Conservation (phyloP, 2,113 vertebrate species). For the Tachysurus fulvidraco region DNA sequence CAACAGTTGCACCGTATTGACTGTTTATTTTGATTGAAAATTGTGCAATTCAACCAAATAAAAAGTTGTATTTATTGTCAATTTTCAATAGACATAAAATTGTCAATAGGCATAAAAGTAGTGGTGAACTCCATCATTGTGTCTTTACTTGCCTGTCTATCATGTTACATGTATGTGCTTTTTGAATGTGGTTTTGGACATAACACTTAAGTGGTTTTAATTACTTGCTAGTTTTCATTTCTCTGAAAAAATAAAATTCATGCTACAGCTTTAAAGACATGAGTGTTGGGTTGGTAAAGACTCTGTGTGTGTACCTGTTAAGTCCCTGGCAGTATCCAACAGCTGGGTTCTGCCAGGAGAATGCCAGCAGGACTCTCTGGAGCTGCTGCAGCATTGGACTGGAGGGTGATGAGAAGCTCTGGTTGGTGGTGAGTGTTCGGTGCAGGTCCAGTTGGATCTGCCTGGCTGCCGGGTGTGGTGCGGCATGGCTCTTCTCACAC, state of each 20-base stretch:
- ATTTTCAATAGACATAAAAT: too few relatives aligned
- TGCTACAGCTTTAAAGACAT: neutral
- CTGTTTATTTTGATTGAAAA: too few relatives aligned
- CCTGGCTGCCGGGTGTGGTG: slow-evolving; percentile 78
- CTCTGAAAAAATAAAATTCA: neutral
- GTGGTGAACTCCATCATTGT: neutral
- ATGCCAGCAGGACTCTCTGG: slow-evolving; percentile 84
- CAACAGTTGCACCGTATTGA: neutral
- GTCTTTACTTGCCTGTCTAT: neutral
- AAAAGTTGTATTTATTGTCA: too few relatives aligned
- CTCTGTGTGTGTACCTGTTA: slow-evolving; percentile 65
- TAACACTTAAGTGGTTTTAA: neutral
- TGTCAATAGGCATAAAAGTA: too few relatives aligned
- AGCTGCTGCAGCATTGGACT: slow-evolving; percentile 83
- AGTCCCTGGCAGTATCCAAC: slow-evolving; percentile 96
- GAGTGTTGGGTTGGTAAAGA: neutral
- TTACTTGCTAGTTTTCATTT: neutral
- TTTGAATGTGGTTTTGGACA: neutral
- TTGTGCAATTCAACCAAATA: too few relatives aligned
- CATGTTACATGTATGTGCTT: neutral
- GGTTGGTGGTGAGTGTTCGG: slow-evolving; percentile 90
- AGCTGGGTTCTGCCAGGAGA: slow-evolving; percentile 90
- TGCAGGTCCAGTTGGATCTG: slow-evolving; percentile 95
- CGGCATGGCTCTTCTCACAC: slow-evolving; percentile 71
- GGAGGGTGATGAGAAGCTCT: slow-evolving; percentile 82